Evolutionary conservation across 2,797 vertebrate genomes (phyloP).

Genomic region (Acipenser oxyrinchus): DNA sequence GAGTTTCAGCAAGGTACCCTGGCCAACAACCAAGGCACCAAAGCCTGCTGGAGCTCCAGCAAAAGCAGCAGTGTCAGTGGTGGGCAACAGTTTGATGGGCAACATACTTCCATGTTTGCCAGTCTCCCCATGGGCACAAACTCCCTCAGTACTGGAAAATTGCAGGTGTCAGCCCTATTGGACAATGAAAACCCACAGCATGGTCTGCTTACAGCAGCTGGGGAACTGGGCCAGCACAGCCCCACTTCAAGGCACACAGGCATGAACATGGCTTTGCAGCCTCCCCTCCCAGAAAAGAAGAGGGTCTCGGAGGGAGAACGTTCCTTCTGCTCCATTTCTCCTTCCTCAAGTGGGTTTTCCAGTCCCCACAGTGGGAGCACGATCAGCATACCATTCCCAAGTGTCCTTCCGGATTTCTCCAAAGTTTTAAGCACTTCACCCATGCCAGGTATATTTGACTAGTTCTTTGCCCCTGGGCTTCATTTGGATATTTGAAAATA

Average conservation of each 20-base stretch:
- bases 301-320: slow-evolving; percentile 77
- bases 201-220: slow-evolving; percentile 42
- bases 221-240: slow-evolving; percentile 44
- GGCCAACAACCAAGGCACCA: slow-evolving; percentile 17
- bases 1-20: slow-evolving; percentile 47
- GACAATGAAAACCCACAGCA: slow-evolving; percentile 54
- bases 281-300: slow-evolving; percentile 82
- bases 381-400: slow-evolving; percentile 88
- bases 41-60: slow-evolving; percentile 36
- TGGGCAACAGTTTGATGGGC: slow-evolving; percentile 43
- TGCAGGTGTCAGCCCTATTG: slow-evolving; percentile 27
- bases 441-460: slow-evolving; percentile 59
- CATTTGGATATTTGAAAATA: no score
- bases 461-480: no score
- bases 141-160: slow-evolving; percentile 31
- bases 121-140: slow-evolving; percentile 32
- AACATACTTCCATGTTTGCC: slow-evolving; percentile 27
- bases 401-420: slow-evolving; percentile 77
- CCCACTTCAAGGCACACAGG: slow-evolving; percentile 31
- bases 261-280: slow-evolving; percentile 43
- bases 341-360: slow-evolving; percentile 84
- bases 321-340: slow-evolving; percentile 70
- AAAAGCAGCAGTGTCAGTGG: slow-evolving; percentile 25
- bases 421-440: slow-evolving; percentile 50
- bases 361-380: slow-evolving; percentile 89